phyloP scores from a whole-genome alignment of 2,888 invertebrate genomes.

The Rhagophthalmus giganteus region DNA sequence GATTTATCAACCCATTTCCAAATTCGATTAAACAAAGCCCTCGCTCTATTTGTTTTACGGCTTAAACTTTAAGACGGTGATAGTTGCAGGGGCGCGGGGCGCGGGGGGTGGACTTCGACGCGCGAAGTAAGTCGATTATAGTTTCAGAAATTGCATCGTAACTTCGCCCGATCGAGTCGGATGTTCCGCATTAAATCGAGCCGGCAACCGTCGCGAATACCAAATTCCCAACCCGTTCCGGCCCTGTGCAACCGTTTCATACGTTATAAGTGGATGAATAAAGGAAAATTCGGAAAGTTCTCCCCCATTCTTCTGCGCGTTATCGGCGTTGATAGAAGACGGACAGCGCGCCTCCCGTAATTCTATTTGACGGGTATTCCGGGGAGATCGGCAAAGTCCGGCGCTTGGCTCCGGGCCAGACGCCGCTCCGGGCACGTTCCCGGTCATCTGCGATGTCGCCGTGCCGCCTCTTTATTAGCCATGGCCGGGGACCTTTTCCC shows the following conservation, averaged over 20 bases:
- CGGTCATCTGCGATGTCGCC: slow-evolving; percentile 33
- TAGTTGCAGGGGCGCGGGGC: too few relatives aligned
- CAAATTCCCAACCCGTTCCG: slow-evolving; percentile 6
- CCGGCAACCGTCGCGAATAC: slow-evolving; percentile 6
- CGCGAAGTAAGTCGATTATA: slow-evolving; percentile 10
- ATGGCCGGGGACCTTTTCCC: slow-evolving; percentile 23
- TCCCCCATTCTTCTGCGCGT: slow-evolving; percentile 5
- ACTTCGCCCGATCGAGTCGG: slow-evolving; percentile 2
- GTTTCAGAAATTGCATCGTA: slow-evolving; percentile 8
- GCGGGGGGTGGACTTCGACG: too few relatives aligned
- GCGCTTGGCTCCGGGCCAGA: slow-evolving; percentile 37
- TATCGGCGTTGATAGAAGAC: slow-evolving; percentile 19
- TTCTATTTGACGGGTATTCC: slow-evolving; percentile 28
- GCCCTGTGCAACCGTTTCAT: background rate
- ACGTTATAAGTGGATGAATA: slow-evolving; percentile 1
- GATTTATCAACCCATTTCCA: slow-evolving; percentile 6
- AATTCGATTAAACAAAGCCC: too few relatives aligned
- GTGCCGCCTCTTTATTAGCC: slow-evolving; percentile 36
- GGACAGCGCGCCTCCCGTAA: slow-evolving; percentile 21
- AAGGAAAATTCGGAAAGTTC: slow-evolving; percentile 9
- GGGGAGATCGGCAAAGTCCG: slow-evolving; percentile 27
- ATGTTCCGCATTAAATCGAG: slow-evolving; percentile 10
- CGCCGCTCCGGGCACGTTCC: slow-evolving; percentile 35
- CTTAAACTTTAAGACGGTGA: too few relatives aligned
- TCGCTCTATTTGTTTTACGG: too few relatives aligned